These are phyloP conservation scores for Albula goreensis DNA, from an alignment of 2,113 vertebrate species.

Conservation along the genomic window DNA sequence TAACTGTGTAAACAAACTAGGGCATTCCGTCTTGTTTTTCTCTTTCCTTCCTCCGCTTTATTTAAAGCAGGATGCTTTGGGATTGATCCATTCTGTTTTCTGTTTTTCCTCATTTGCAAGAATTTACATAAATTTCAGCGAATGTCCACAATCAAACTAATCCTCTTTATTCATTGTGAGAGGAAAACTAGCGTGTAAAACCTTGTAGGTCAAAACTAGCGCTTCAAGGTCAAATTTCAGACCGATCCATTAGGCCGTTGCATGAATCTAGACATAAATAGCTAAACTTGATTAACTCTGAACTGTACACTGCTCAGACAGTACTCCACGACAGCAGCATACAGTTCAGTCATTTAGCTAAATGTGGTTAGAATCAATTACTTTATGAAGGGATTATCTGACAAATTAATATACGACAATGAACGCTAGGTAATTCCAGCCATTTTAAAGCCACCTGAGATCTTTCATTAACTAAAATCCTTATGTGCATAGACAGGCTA, in stretches of 20 bases:
- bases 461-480: constrained; percentile 1
- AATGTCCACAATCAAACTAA: constrained; percentile 35
- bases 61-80: constrained; percentile 33
- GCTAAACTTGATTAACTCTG: neutral
- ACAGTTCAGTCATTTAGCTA: neutral
- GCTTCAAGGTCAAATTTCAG: constrained; percentile 23
- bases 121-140: constrained; percentile 40
- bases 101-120: constrained; percentile 40
- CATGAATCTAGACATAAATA: neutral
- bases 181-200: constrained; percentile 30
- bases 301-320: neutral
- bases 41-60: neutral
- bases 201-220: constrained; percentile 25
- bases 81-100: constrained; percentile 30
- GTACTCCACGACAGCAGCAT: neutral
- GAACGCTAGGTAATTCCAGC: neutral
- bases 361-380: neutral
- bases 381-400: constrained; percentile 4
- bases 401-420: constrained; percentile 1
- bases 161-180: constrained; percentile 33
- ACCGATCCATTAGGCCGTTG: neutral
- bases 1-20: neutral
- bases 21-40: neutral
- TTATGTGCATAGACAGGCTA: neutral
- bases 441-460: neutral